Evolutionary conservation across 2,113 vertebrate species (phyloP).

Genomic region (Reinhardtius hippoglossoides): DNA sequence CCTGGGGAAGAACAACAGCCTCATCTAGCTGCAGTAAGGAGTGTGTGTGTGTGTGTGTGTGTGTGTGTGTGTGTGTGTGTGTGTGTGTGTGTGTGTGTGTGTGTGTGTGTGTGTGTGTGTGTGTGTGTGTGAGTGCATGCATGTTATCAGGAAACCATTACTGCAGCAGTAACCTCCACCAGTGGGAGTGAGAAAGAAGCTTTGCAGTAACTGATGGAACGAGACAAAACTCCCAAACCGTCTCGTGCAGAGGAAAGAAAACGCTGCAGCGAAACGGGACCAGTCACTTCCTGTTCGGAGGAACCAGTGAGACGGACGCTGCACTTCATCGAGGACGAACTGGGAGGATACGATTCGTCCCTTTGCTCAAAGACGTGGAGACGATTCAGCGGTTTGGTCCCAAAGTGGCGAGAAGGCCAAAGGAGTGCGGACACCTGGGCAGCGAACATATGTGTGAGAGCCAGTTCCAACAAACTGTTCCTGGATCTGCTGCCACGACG

Average conservation of each 20-base stretch:
- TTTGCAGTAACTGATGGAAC: slow-evolving; percentile 21
- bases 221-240: slow-evolving; percentile 13
- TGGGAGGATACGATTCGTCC: no score
- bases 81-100: slow-evolving; percentile 10
- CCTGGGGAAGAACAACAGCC: slow-evolving; percentile 28
- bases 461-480: no score
- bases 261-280: not conserved
- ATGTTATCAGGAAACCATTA: slow-evolving; percentile 40
- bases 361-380: slow-evolving; percentile 2
- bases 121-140: no score
- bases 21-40: slow-evolving; percentile 18
- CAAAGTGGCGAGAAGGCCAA: slow-evolving; percentile 25
- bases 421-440: slow-evolving; percentile 5
- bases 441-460: not conserved
- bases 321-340: no score
- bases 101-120: slow-evolving; percentile 13
- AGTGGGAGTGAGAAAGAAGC: not conserved
- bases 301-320: not conserved
- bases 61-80: slow-evolving; percentile 18
- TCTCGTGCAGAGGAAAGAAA: not conserved
- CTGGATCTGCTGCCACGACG: no score
- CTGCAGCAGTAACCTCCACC: slow-evolving; percentile 6
- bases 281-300: not conserved
- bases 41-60: slow-evolving; percentile 7
- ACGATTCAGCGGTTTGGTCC: slow-evolving; percentile 10